Conservation (phyloP, 1,140 invertebrate genomes). For the Agrypnia vestita region DNA sequence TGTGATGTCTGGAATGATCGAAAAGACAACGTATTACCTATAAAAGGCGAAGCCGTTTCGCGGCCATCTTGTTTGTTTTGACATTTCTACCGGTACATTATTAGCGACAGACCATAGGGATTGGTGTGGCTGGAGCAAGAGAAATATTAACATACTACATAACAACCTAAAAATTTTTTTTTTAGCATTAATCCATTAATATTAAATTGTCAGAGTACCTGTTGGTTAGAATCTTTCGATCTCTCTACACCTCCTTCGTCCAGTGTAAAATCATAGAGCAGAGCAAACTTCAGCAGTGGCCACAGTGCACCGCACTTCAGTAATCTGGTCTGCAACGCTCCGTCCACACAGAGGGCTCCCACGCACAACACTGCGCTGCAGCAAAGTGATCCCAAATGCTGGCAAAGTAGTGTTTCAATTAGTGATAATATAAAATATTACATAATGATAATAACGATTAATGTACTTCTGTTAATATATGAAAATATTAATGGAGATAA, state of each 20-base stretch:
- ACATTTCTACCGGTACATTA: too few species aligned
- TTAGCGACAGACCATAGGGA: too few species aligned
- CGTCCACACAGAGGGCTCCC: conserved; percentile 86
- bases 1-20: too few species aligned
- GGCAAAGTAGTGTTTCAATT: conserved; percentile 60
- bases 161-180: too few species aligned
- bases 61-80: too few species aligned
- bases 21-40: too few species aligned
- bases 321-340: conserved; percentile 90
- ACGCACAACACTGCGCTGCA: conserved; percentile 90
- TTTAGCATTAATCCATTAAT: too few species aligned
- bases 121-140: too few species aligned
- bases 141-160: too few species aligned
- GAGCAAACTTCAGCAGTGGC: conserved; percentile 92
- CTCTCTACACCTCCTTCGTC: conserved; percentile 96
- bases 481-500: too few species aligned
- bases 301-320: conserved; percentile 94
- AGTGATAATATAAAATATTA: neutral
- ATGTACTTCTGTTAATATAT: too few species aligned
- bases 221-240: conserved; percentile 87
- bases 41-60: too few species aligned
- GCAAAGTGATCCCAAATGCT: conserved; percentile 87
- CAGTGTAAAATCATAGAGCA: conserved; percentile 97
- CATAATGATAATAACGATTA: neutral
- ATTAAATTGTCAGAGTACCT: conserved; percentile 69